phyloP scores from a whole-genome alignment of 2,797 vertebrate genomes.

The Crenuchus spilurus region DNA sequence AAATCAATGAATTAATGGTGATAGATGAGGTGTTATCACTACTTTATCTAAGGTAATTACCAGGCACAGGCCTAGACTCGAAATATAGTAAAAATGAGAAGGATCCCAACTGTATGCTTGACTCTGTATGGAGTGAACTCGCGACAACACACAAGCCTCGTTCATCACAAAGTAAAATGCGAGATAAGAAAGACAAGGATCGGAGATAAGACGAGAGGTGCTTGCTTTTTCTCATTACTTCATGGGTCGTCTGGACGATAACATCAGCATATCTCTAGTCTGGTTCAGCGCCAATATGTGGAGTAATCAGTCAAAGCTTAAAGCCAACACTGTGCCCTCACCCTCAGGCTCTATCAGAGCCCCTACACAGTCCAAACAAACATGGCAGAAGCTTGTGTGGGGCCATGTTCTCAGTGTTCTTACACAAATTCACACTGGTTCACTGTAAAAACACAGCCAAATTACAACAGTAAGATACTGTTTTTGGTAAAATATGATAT shows the following conservation, averaged over 20 bases:
- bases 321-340: constrained; percentile 44
- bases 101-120: neutral
- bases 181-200: constrained; percentile 12
- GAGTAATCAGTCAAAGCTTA: constrained; percentile 44
- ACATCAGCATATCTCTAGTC: constrained; percentile 38
- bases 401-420: too few species aligned
- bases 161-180: constrained; percentile 25
- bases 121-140: neutral
- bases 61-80: too few species aligned
- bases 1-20: too few species aligned
- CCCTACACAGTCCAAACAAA: constrained; percentile 14
- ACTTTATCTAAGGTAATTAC: too few species aligned
- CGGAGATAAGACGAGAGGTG: constrained; percentile 23
- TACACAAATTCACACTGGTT: constrained; percentile 5
- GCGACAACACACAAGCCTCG: neutral
- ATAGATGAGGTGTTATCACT: too few species aligned
- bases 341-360: constrained; percentile 18
- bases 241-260: constrained; percentile 40
- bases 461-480: too few species aligned
- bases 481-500: too few species aligned
- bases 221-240: constrained; percentile 48
- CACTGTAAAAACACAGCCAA: too few species aligned
- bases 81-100: neutral
- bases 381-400: constrained; percentile 1
- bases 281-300: constrained; percentile 27